These are phyloP conservation scores for Cathartes aura DNA, from an alignment of 2,113 vertebrate genomes.

Conservation along the genomic window DNA sequence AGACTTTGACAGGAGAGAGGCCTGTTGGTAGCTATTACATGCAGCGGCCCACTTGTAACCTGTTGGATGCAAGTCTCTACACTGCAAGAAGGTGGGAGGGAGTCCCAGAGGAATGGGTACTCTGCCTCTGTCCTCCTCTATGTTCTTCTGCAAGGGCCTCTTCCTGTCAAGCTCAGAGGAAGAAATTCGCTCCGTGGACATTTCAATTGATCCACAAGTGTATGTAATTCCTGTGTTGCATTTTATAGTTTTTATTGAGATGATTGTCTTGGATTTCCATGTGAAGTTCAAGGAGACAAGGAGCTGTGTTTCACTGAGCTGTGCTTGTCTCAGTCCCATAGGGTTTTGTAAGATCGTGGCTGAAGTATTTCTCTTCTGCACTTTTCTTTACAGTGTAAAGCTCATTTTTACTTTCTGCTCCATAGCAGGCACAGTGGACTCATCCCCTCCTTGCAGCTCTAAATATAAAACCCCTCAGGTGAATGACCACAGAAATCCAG, in stretches of 20 bases:
- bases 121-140: neutral
- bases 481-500: neutral
- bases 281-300: neutral
- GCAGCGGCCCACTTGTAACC: neutral
- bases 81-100: neutral
- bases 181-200: neutral
- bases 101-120: neutral
- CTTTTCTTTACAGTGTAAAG: neutral
- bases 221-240: neutral
- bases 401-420: neutral
- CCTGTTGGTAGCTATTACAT: fast-evolving
- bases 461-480: neutral
- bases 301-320: neutral
- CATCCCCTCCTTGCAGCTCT: neutral
- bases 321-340: neutral
- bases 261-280: neutral
- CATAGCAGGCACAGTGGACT: fast-evolving
- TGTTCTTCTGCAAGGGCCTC: neutral
- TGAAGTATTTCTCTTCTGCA: neutral
- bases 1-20: neutral
- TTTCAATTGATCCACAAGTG: neutral
- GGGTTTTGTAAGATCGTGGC: neutral
- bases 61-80: neutral
- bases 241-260: neutral
- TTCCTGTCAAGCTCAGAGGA: neutral